Percentiles rank a stretch among this genome's conserved stretches.
Evolutionary conservation across 2,797 vertebrate species (phyloP).

Genomic region (Macroramphosus scolopax): DNA sequence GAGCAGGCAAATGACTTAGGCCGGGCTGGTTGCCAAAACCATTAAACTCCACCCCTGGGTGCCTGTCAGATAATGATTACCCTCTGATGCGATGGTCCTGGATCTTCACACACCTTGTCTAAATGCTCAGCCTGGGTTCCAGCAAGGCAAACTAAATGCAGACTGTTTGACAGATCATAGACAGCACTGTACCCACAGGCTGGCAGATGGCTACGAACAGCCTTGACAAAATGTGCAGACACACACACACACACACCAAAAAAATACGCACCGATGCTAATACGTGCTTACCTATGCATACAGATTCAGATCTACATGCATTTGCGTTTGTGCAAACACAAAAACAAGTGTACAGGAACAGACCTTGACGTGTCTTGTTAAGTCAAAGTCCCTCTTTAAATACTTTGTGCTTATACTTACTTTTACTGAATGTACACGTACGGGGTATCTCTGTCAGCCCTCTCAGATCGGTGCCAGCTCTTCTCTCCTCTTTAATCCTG

Average conservation of each 20-base stretch:
- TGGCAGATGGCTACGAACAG: slow-evolving; percentile 55
- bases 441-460: slow-evolving; percentile 12
- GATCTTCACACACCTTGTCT: slow-evolving; percentile 66
- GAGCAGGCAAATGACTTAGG: slow-evolving; percentile 48
- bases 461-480: slow-evolving; percentile 47
- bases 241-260: slow-evolving; percentile 11
- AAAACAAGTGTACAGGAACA: no score
- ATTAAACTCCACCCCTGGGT: slow-evolving; percentile 57
- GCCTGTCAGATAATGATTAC: slow-evolving; percentile 67
- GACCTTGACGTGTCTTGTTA: no score
- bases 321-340: no score
- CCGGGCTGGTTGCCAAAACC: slow-evolving; percentile 56
- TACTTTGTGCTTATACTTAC: no score
- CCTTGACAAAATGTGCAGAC: no score
- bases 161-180: slow-evolving; percentile 63
- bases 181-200: slow-evolving; percentile 51
- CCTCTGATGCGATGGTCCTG: no score
- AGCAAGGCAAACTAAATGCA: slow-evolving; percentile 46
- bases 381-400: no score
- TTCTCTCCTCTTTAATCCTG: slow-evolving; percentile 51
- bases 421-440: slow-evolving; percentile 29
- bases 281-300: no score
- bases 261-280: no score
- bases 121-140: slow-evolving; percentile 53
- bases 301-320: no score